Percentiles rank a stretch among this genome's conserved stretches.
phyloP scores from a whole-genome alignment of 2,888 invertebrate species.

The Sarcophaga variegata region DNA sequence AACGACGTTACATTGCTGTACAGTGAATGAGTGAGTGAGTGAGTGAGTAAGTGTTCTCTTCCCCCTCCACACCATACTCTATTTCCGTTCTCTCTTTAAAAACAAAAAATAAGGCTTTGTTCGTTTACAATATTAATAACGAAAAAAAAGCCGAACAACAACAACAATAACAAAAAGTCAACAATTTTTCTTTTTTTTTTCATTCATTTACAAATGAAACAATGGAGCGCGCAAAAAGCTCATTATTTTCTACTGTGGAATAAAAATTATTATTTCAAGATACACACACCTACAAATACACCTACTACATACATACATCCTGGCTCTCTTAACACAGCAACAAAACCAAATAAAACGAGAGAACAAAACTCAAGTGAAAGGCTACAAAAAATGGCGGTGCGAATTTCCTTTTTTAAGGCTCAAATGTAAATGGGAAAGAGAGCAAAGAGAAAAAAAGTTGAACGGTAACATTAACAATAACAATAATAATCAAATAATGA shows the following conservation, averaged over 20 bases:
- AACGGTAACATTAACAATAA: slow-evolving; percentile 37
- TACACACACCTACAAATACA: slow-evolving; percentile 22
- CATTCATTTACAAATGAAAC: slow-evolving; percentile 21
- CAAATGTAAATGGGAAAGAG: slow-evolving; percentile 18
- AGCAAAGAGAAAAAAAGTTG: slow-evolving; percentile 9
- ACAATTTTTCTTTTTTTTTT: slow-evolving; percentile 29
- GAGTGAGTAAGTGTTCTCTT: no score
- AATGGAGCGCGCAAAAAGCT: slow-evolving; percentile 67
- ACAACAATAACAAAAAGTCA: slow-evolving; percentile 43
- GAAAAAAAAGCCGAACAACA: not conserved
- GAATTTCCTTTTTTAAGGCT: slow-evolving; percentile 76
- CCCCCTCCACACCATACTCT: not conserved
- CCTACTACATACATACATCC: slow-evolving; percentile 1
- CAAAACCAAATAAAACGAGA: slow-evolving; percentile 33
- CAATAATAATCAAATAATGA: slow-evolving; percentile 28
- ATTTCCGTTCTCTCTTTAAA: not conserved
- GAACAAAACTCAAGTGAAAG: slow-evolving; percentile 54
- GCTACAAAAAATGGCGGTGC: slow-evolving; percentile 80
- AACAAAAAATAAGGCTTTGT: not conserved
- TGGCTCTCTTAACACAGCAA: slow-evolving; percentile 6
- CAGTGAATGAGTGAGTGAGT: slow-evolving; percentile 25
- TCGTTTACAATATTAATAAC: not conserved
- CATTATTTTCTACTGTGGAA: slow-evolving; percentile 58
- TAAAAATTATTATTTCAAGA: not conserved
- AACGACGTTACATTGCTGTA: slow-evolving; percentile 67